These are phyloP conservation scores for Oegoconia quadripuncta DNA, from an alignment of 2,888 invertebrate species.

Conservation along the genomic window DNA sequence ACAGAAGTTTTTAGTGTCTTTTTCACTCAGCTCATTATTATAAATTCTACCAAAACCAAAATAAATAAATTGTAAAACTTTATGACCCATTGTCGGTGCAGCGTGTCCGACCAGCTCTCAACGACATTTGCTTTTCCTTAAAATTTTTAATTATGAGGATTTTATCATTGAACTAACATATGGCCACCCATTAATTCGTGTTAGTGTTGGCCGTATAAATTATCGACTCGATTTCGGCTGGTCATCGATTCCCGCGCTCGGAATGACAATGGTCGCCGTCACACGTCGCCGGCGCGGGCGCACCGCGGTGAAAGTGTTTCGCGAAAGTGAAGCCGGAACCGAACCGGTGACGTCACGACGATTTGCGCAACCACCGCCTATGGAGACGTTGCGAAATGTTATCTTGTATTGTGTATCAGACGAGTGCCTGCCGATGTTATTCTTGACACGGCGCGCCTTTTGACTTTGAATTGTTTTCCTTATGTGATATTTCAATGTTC, in stretches of 20 bases:
- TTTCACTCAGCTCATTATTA: too few relatives aligned
- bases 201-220: conserved; percentile 40
- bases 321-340: conserved; percentile 78
- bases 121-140: too few relatives aligned
- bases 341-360: conserved; percentile 65
- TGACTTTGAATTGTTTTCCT: conserved; percentile 20
- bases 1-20: too few relatives aligned
- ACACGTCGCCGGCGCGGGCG: conserved; percentile 34
- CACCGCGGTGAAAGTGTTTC: conserved; percentile 66
- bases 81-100: too few relatives aligned
- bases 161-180: conserved; percentile 6
- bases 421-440: too few relatives aligned
- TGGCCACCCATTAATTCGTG: conserved; percentile 21
- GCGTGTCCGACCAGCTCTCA: too few relatives aligned
- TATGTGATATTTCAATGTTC: background rate
- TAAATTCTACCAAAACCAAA: conserved; percentile 1
- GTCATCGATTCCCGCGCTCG: conserved; percentile 36
- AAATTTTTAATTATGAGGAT: too few relatives aligned
- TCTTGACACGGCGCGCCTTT: conserved; percentile 22
- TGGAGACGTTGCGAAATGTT: conserved; percentile 65
- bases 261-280: conserved; percentile 42
- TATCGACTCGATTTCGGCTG: conserved; percentile 39
- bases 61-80: too few relatives aligned
- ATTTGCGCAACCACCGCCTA: conserved; percentile 67
- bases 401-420: conserved; percentile 48